A percentile compares a stretch with the other conserved stretches of the same genome.
These are phyloP conservation scores for Ciconia boyciana DNA, from an alignment of 2,113 vertebrate species.

Conservation along the genomic window DNA sequence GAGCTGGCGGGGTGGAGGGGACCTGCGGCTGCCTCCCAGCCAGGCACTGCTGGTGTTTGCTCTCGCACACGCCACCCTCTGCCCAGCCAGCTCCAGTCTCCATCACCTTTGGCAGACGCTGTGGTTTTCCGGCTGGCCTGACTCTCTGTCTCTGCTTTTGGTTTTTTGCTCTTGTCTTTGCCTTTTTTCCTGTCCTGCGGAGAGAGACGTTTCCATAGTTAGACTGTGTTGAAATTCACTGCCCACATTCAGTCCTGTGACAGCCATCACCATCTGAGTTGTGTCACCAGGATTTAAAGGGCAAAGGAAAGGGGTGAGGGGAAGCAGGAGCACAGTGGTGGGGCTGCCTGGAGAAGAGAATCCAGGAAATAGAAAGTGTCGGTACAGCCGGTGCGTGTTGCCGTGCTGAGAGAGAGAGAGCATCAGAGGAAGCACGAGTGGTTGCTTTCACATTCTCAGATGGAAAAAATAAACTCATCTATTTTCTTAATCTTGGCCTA, in stretches of 20 bases:
- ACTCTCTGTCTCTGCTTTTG: constrained; percentile 30
- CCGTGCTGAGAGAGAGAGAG: not conserved
- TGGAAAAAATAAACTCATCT: constrained; percentile 17
- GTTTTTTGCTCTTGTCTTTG: constrained; percentile 65
- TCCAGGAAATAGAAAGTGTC: not conserved
- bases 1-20: not conserved
- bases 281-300: not conserved
- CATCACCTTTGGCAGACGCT: constrained; percentile 53
- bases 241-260: not conserved
- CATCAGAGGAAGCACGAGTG: not conserved
- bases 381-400: not conserved
- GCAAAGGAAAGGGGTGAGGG: not conserved
- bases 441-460: not conserved
- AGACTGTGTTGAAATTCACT: not conserved
- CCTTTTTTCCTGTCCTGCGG: constrained; percentile 66
- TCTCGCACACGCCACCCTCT: not conserved
- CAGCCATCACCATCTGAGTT: not conserved
- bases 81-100: not conserved
- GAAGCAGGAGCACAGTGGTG: not conserved
- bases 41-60: not conserved
- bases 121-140: not conserved
- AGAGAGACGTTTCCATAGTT: not conserved
- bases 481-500: not conserved
- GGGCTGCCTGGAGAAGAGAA: not conserved
- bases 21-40: not conserved